These are phyloP conservation scores for Danio kyathit DNA, from an alignment of 2,797 vertebrate species.

Conservation along the genomic window DNA sequence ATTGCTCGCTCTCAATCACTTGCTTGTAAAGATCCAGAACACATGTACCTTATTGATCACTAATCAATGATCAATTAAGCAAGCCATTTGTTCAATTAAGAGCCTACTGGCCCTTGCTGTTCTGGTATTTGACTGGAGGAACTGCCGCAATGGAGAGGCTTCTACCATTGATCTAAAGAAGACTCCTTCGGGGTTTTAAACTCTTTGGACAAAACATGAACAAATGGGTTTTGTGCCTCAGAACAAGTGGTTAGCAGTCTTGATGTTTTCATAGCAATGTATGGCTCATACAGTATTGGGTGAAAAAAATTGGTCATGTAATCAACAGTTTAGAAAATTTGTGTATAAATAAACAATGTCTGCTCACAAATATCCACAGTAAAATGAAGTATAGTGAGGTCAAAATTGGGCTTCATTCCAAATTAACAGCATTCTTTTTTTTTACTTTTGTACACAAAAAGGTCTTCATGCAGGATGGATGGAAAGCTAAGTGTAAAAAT, in stretches of 20 bases:
- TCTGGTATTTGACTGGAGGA: conserved; percentile 77
- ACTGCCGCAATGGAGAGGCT: conserved; percentile 72
- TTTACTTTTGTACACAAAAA: not conserved
- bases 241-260: not conserved
- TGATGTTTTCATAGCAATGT: not conserved
- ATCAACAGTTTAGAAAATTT: not conserved
- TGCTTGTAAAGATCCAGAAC: conserved; percentile 78
- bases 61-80: conserved; percentile 88
- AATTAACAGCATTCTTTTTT: not conserved
- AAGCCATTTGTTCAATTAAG: conserved; percentile 83
- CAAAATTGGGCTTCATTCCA: not conserved
- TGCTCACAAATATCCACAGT: not conserved
- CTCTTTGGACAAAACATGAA: conserved; percentile 58
- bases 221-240: conserved; percentile 43
- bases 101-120: conserved; percentile 68
- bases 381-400: not conserved
- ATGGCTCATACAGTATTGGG: not conserved
- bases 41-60: conserved; percentile 82
- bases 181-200: conserved; percentile 71
- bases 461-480: not conserved
- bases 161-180: conserved; percentile 79
- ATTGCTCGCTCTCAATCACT: conserved; percentile 80
- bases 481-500: no score
- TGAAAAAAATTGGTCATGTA: conserved; percentile 14
- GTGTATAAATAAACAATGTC: conserved; percentile 31